phyloP scores from a whole-genome alignment of 2,797 vertebrate genomes.

The Enteromius mattozi region DNA sequence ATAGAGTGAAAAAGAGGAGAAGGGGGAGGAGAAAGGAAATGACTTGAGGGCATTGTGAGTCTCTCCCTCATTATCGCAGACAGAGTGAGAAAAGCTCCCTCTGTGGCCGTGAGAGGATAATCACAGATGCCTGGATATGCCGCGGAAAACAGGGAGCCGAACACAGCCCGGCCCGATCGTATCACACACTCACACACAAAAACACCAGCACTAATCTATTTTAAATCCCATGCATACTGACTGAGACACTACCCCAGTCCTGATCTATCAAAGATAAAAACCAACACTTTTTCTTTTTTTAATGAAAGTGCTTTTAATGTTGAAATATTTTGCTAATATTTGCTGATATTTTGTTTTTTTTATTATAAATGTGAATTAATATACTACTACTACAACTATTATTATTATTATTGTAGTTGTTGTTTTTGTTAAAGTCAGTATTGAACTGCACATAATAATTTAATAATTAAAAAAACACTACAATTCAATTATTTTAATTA shows the following conservation, averaged over 20 bases:
- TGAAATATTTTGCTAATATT: neutral
- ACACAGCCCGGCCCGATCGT: slow-evolving; percentile 9
- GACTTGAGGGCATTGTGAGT: slow-evolving; percentile 81
- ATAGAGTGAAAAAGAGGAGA: slow-evolving; percentile 66
- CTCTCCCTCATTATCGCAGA: slow-evolving; percentile 84
- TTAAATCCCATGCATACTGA: neutral
- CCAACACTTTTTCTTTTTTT: neutral
- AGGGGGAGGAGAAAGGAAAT: slow-evolving; percentile 76
- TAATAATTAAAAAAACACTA: neutral
- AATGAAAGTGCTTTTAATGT: neutral
- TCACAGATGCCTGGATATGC: slow-evolving; percentile 73
- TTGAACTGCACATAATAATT: too few species aligned
- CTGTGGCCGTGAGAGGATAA: slow-evolving; percentile 78
- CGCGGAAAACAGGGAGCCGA: slow-evolving; percentile 30
- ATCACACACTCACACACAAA: slow-evolving; percentile 1
- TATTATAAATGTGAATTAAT: neutral
- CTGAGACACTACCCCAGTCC: neutral
- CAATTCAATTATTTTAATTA: neutral
- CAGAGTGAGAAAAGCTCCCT: slow-evolving; percentile 80
- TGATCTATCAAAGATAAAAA: neutral
- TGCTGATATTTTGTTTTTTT: neutral
- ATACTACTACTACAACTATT: too few species aligned
- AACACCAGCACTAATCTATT: neutral
- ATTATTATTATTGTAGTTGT: too few species aligned
- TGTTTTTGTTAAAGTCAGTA: neutral